phyloP scores from a whole-genome alignment of 2,113 vertebrate species.

The Oxyruncus cristatus region DNA sequence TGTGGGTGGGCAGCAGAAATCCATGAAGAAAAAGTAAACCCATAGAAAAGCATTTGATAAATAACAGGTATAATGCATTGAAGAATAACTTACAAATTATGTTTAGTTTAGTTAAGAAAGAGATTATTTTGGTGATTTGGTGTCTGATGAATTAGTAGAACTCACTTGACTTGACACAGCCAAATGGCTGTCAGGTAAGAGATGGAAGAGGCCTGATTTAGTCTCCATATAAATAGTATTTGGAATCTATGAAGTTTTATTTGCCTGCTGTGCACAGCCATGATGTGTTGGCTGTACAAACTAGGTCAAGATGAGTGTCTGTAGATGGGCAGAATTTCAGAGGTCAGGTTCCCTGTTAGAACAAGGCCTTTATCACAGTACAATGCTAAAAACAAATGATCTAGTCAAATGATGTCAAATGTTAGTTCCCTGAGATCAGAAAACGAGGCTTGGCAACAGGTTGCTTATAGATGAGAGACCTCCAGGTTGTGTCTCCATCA shows the following conservation, averaged over 20 bases:
- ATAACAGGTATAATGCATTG: background rate
- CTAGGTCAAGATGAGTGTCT: background rate
- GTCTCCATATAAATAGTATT: background rate
- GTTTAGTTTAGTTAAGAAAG: background rate
- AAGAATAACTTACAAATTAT: background rate
- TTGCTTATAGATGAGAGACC: background rate
- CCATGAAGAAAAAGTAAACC: background rate
- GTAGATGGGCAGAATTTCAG: background rate
- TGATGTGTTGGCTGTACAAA: background rate
- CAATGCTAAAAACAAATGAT: background rate
- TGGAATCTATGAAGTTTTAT: background rate
- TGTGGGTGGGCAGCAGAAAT: background rate
- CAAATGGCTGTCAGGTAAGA: background rate
- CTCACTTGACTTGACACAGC: background rate
- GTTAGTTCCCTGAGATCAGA: background rate
- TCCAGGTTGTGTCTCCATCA: background rate
- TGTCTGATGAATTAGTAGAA: background rate
- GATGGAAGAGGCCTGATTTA: background rate
- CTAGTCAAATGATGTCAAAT: background rate
- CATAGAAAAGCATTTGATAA: background rate
- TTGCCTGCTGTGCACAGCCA: background rate
- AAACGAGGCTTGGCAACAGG: background rate
- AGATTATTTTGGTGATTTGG: background rate
- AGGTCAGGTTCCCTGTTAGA: background rate
- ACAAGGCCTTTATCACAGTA: background rate